Evolutionary conservation across 1,140 invertebrate species (phyloP), one percentile per base, ranked within the genome.

Genomic region (Drosophila watanabei): DNA sequence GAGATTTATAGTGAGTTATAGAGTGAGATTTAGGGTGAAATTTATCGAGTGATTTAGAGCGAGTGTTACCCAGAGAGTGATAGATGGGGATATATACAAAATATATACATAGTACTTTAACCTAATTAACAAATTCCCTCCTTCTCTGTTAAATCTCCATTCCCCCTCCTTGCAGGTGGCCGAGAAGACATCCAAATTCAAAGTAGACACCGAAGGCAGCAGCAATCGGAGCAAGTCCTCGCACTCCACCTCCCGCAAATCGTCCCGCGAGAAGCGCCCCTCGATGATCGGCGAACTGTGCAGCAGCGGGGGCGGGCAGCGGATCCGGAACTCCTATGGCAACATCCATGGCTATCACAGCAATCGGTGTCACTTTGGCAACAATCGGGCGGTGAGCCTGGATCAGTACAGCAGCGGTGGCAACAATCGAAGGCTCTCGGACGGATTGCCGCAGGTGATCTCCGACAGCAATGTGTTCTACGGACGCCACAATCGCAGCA

Each of bases 151-250:
- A 9, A 2, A 18, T 16, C 13, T 6, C 9, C n/a, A 9, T 13
- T 11, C 4, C 18, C 4, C 20, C 2, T 7, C 13, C 13, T 7
- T 49, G 1, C 45, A 93, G 93, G 92, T 93, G 46, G 96, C 96
- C 56, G 96, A 97, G 82, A 96, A 96, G 85, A 95, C 96, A 3
- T 94, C 96, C 1, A 97, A 96, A 81, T 96, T 96, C 77, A 96
- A 96, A 85, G 96, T 96, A 65, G 95, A 96, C 13, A 97, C 96
- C 1, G 96, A 96, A 82, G 94, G 95, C 59, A 93, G 89, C 65
- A 93, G 90, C 79, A 93, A 92, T 43, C 86, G 93, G 1, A 92
- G 83, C 51, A 93, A 93, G 52, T 92, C 88, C 16, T 92, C 90
- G 20, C 92, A 91, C 52, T 92, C 92, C 0, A 88, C 82, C 0